A percentile compares a stretch with the other conserved stretches of the same genome.
phyloP scores from a whole-genome alignment of 2,797 vertebrate species.

The Phyllotis vaccarum region DNA sequence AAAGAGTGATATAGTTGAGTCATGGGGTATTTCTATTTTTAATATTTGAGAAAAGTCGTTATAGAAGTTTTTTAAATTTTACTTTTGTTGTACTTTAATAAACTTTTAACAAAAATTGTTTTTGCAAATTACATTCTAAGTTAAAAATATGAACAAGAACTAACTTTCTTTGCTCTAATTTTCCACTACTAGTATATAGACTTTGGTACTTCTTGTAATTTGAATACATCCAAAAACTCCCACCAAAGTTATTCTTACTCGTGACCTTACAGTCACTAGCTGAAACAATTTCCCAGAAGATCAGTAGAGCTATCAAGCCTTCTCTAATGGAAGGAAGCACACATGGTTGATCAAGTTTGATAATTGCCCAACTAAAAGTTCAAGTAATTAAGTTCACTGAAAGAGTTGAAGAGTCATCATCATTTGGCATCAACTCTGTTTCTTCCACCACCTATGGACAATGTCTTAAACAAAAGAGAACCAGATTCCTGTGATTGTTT shows the following conservation, averaged over 20 bases:
- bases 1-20: background rate
- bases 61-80: background rate
- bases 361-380: background rate
- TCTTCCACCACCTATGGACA: constrained; percentile 40
- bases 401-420: constrained; percentile 41
- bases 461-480: constrained; percentile 59
- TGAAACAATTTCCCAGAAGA: constrained; percentile 60
- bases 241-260: background rate
- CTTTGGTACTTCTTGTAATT: constrained; percentile 55
- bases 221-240: background rate
- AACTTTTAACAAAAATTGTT: background rate
- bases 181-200: background rate
- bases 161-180: constrained; percentile 20
- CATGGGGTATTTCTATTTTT: background rate
- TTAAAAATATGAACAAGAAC: background rate
- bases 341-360: constrained; percentile 37
- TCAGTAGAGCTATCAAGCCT: constrained; percentile 18
- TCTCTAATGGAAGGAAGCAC: background rate
- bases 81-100: background rate
- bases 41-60: background rate
- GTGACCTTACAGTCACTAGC: background rate
- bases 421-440: constrained; percentile 52
- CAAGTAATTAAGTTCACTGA: constrained; percentile 63
- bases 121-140: background rate
- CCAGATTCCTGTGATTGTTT: constrained; percentile 45